A percentile compares a stretch with the other conserved stretches of the same genome.
Evolutionary conservation across 1,140 invertebrate genomes (phyloP).

Genomic region (Eueides isabella): DNA sequence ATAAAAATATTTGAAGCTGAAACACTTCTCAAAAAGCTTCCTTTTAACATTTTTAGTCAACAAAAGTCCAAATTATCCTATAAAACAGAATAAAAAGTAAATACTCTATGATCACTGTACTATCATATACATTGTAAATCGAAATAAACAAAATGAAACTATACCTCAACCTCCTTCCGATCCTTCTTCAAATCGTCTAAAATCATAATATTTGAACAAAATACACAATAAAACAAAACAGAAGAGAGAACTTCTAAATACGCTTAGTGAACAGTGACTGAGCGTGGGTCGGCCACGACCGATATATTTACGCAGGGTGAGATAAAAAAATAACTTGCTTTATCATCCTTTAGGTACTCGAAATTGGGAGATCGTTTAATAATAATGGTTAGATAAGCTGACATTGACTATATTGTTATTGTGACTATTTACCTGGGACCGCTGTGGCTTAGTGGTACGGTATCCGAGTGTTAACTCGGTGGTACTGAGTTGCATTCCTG

Average conservation of each 20-base stretch:
- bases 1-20: too few species aligned
- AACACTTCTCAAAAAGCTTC: too few species aligned
- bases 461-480: too few species aligned
- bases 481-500: too few species aligned
- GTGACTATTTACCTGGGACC: too few species aligned
- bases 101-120: not conserved
- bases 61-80: too few species aligned
- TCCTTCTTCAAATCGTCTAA: slow-evolving; percentile 15
- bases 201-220: not conserved
- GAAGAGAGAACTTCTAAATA: not conserved
- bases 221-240: not conserved
- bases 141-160: not conserved
- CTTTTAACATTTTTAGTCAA: too few species aligned
- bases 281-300: not conserved
- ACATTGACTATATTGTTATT: not conserved
- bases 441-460: too few species aligned
- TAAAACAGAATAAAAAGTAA: too few species aligned
- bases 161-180: not conserved
- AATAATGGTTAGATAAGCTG: not conserved
- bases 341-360: slow-evolving; percentile 15
- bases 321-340: slow-evolving; percentile 32
- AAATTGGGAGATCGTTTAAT: not conserved
- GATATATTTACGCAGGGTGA: slow-evolving; percentile 16
- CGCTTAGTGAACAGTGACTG: not conserved
- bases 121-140: not conserved